A percentile compares a stretch with the other conserved stretches of the same genome.
Conservation (phyloP, 2,113 vertebrate genomes). For the Malurus alboscapulatus region DNA sequence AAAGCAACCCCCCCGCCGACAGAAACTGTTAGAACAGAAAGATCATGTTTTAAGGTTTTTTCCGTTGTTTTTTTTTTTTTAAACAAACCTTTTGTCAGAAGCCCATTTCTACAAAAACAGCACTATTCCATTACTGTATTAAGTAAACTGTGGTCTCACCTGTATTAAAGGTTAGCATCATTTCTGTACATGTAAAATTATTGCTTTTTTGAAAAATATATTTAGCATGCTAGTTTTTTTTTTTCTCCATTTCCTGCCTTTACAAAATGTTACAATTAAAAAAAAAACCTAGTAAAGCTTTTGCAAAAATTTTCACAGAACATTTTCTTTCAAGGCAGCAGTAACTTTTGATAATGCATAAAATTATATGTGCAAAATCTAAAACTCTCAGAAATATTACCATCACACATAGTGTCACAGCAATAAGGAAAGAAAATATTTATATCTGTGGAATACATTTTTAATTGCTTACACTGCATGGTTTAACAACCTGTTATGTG, state of each 20-base stretch:
- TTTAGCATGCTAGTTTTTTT: constrained; percentile 77
- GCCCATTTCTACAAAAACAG: constrained; percentile 75
- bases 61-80: constrained; percentile 53
- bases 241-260: constrained; percentile 76
- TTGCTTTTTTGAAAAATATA: constrained; percentile 87
- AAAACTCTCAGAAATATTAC: constrained; percentile 75
- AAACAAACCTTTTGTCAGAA: constrained; percentile 78
- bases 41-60: constrained; percentile 52
- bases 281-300: constrained; percentile 81
- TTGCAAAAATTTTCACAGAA: constrained; percentile 83
- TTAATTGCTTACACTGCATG: constrained; percentile 70
- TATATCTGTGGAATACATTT: constrained; percentile 72
- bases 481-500: constrained; percentile 75
- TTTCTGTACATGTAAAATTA: constrained; percentile 87
- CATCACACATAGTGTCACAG: constrained; percentile 78
- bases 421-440: constrained; percentile 69
- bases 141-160: constrained; percentile 77
- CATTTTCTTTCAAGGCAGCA: constrained; percentile 85
- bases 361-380: constrained; percentile 85
- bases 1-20: background rate
- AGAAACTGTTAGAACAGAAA: constrained; percentile 77
- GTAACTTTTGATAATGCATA: constrained; percentile 85
- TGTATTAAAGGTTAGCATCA: constrained; percentile 81
- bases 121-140: constrained; percentile 66
- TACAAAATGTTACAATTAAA: constrained; percentile 82